Evolutionary conservation across 1,140 invertebrate genomes (phyloP).

Genomic region (Stegodyphus dumicola): DNA sequence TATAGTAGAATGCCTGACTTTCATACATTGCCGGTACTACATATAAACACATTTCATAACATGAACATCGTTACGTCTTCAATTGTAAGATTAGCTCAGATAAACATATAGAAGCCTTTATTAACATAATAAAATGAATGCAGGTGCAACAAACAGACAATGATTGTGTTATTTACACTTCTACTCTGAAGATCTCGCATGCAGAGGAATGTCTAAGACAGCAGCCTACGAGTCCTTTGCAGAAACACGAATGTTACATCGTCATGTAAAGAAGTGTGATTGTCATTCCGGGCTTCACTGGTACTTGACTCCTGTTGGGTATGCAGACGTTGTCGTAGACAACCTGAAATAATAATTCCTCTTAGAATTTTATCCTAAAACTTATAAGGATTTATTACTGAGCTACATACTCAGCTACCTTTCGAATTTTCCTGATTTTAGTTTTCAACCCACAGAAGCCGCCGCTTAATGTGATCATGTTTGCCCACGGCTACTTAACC

Average conservation of each 20-base stretch:
- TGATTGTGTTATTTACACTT: constrained; percentile 28
- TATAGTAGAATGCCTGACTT: too few species aligned
- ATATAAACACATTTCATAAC: too few species aligned
- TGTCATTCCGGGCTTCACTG: constrained; percentile 41
- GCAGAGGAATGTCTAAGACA: neutral
- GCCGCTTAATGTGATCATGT: too few species aligned
- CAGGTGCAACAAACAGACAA: neutral
- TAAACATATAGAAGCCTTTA: constrained; percentile 29
- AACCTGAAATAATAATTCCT: constrained; percentile 15
- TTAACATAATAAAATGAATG: constrained; percentile 15
- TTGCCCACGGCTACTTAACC: too few species aligned
- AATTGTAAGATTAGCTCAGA: too few species aligned
- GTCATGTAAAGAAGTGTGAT: constrained; percentile 24
- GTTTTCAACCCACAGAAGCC: too few species aligned
- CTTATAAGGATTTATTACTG: too few species aligned
- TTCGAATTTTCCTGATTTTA: too few species aligned
- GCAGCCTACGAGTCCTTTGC: neutral
- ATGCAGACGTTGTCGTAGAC: constrained; percentile 47
- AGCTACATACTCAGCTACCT: too few species aligned
- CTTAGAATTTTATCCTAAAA: too few species aligned
- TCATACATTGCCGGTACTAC: too few species aligned
- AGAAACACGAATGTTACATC: neutral
- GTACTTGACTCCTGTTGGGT: constrained; percentile 19
- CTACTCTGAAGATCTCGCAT: neutral
- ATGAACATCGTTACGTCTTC: too few species aligned